phyloP scores from a whole-genome alignment of 2,113 vertebrate species.

The Delphinapterus leucas region DNA sequence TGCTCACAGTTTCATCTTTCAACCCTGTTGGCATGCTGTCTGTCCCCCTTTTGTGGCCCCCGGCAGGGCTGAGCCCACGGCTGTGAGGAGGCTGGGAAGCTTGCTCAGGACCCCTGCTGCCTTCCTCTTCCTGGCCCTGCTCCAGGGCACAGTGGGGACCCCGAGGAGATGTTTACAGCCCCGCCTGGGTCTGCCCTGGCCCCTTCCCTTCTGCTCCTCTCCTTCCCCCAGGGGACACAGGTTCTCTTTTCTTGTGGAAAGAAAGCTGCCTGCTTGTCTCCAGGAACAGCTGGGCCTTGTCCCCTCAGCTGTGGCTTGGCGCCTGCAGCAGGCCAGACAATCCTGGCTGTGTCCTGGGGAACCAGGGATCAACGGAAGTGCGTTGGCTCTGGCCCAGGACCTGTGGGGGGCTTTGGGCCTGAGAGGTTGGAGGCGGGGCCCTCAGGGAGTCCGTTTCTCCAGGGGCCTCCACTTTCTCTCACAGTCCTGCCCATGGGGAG shows the following conservation, averaged over 20 bases:
- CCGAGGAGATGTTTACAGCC: neutral
- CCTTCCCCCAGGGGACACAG: constrained; percentile 59
- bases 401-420: neutral
- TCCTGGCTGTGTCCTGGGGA: constrained; percentile 65
- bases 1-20: rapidly evolving
- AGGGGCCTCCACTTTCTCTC: neutral
- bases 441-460: neutral
- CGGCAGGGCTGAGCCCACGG: neutral
- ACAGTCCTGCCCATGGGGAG: neutral
- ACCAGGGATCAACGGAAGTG: constrained; percentile 10
- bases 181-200: neutral
- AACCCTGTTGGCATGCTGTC: neutral
- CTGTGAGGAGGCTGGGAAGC: neutral
- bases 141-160: neutral
- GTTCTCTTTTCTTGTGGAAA: constrained; percentile 72
- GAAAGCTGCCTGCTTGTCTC: constrained; percentile 75
- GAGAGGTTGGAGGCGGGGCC: neutral
- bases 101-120: neutral
- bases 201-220: constrained; percentile 28
- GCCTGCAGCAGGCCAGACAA: constrained; percentile 50
- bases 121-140: neutral
- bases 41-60: neutral
- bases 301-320: constrained; percentile 55
- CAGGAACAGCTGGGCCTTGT: constrained; percentile 71
- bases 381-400: constrained; percentile 38